Evolutionary conservation across 2,113 vertebrate species (phyloP), one percentile per base, ranked within the genome.

Genomic region (Capricornis sumatraensis): DNA sequence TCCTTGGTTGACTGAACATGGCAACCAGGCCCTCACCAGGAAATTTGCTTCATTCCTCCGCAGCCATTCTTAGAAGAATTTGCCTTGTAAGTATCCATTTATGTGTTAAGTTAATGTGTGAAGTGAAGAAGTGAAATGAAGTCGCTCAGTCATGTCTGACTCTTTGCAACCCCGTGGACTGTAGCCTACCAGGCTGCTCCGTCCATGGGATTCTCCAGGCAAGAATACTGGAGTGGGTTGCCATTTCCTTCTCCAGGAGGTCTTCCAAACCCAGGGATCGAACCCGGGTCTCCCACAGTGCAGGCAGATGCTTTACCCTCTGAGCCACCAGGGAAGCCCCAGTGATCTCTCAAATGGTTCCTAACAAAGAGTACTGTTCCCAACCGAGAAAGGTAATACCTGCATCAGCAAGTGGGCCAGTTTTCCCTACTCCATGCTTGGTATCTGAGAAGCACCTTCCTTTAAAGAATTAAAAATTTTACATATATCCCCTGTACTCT

Each of bases 21-120:
- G 19, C n/a, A 43, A 62, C 30, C 17, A 67, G 40, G 5, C 16
- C 60, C 13, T 92, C 50, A 1, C 5, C 11, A 81, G n/a, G 21
- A 92, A 74, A 57, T 50, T 67, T 47, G 40, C 47, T 57, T 85
- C 91, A 55, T 40, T 50, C 27, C 27, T 95, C 79, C 43, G 23
- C 43, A 83, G 86, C 7, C n/a, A n/a, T 89, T 84, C 50, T 83
- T 62, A 23, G 89, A 92, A 96, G 23, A 16, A 15, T 12, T 6
- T 89, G 40, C 14, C 45, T 87, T 84, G 2, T 33, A 87, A 71
- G 57, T 87, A 40, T 47, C 25, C 87, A 79, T 87, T 91, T 86
- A n/a, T 58, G 55, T 71, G 25, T 64, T 92, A 67, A 13, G 40
- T 87, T 96, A 94, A 85, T 88, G 47, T 55, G 52, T 71, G 60